Conservation (phyloP, 1,140 invertebrate genomes). For the Heliconius himera region DNA sequence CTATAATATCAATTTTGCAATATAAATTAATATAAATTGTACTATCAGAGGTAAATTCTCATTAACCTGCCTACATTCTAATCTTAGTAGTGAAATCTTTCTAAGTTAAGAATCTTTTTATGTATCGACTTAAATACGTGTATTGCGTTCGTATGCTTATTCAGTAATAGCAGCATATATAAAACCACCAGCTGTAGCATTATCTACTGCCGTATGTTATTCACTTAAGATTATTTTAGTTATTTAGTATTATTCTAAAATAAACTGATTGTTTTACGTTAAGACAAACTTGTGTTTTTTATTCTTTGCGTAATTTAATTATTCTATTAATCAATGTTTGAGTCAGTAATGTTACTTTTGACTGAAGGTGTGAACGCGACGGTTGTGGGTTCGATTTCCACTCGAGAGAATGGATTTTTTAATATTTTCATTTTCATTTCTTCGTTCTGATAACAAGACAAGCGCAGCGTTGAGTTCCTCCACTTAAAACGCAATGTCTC, state of each 20-base stretch:
- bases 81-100: neutral
- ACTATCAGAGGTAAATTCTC: neutral
- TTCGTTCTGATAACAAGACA: too few species aligned
- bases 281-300: too few species aligned
- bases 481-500: too few species aligned
- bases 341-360: too few species aligned
- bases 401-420: too few species aligned
- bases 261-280: neutral
- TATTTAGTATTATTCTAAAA: constrained; percentile 3
- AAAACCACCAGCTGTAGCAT: constrained; percentile 40
- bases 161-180: constrained; percentile 33
- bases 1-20: neutral
- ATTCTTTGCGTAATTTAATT: too few species aligned
- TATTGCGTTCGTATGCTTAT: constrained; percentile 19
- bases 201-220: constrained; percentile 34
- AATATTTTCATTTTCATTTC: too few species aligned
- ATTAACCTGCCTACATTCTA: neutral
- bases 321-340: too few species aligned
- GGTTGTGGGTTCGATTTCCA: too few species aligned
- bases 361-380: too few species aligned
- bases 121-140: constrained; percentile 23
- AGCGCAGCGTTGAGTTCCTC: too few species aligned
- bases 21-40: neutral
- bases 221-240: constrained; percentile 20
- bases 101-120: neutral